These are phyloP conservation scores for Toxotes jaculatrix DNA, from an alignment of 2,113 vertebrate species.

Conservation along the genomic window DNA sequence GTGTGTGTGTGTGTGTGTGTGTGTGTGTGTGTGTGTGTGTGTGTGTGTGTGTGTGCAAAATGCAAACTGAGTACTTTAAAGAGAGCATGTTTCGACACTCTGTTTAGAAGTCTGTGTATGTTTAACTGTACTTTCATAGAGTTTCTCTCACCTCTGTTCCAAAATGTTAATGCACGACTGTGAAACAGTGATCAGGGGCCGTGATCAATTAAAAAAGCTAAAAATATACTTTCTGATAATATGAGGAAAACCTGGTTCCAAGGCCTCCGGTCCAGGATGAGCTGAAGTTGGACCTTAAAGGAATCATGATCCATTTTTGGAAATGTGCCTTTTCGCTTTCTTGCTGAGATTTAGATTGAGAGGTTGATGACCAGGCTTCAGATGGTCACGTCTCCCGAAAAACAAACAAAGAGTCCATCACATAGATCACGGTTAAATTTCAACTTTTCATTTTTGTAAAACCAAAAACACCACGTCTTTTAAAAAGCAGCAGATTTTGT, in stretches of 20 bases:
- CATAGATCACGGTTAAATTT: too few relatives aligned
- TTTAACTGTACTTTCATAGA: conserved; percentile 10
- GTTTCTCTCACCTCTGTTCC: neutral
- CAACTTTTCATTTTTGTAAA: too few relatives aligned
- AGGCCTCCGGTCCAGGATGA: conserved; percentile 13
- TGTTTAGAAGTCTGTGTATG: conserved; percentile 46
- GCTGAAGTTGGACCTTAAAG: neutral
- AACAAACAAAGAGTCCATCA: neutral
- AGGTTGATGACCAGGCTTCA: neutral
- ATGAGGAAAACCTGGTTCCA: conserved; percentile 8
- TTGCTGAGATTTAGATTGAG: conserved; percentile 9
- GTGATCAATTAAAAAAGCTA: conserved; percentile 1
- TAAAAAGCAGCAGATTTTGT: too few relatives aligned
- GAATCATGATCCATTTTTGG: neutral
- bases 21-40: too few relatives aligned
- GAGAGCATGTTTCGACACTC: conserved; percentile 41
- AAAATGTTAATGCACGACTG: neutral
- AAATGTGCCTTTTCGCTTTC: neutral
- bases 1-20: neutral
- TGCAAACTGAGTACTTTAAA: conserved; percentile 28
- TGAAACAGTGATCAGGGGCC: neutral
- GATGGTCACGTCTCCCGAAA: neutral
- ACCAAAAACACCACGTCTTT: too few relatives aligned
- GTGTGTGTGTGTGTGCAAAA: conserved; percentile 9
- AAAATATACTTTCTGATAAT: conserved; percentile 12